Evolutionary conservation across 2,888 invertebrate genomes (phyloP).

Genomic region (Eupithecia subumbrata): DNA sequence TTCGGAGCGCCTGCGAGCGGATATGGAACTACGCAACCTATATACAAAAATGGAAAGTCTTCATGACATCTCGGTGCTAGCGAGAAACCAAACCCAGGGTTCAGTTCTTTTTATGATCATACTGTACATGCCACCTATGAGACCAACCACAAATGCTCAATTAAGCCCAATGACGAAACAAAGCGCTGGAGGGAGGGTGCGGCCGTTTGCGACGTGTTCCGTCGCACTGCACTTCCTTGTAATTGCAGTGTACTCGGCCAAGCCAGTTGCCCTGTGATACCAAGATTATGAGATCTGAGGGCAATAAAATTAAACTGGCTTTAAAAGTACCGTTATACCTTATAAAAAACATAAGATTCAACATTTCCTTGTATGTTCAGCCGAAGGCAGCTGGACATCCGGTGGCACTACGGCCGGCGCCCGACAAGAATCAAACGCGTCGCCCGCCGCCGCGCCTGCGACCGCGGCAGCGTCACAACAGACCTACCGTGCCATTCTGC

Average conservation of each 20-base stretch:
- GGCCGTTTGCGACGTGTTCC: slow-evolving; percentile 17
- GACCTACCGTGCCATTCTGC: slow-evolving; percentile 89
- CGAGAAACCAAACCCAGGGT: background rate
- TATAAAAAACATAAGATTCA: background rate
- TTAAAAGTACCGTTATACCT: background rate
- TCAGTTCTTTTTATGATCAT: background rate
- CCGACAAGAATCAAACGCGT: slow-evolving; percentile 80
- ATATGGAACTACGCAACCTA: background rate
- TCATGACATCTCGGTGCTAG: background rate
- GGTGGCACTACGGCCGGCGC: slow-evolving; percentile 88
- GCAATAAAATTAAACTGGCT: background rate
- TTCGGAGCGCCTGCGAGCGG: background rate
- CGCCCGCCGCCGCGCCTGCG: slow-evolving; percentile 80
- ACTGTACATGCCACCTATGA: background rate
- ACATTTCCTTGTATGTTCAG: slow-evolving; percentile 58
- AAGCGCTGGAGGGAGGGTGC: slow-evolving; percentile 32
- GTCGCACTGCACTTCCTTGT: slow-evolving; percentile 20
- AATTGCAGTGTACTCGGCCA: slow-evolving; percentile 17
- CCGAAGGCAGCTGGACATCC: slow-evolving; percentile 95
- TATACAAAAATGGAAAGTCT: background rate
- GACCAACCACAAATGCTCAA: background rate
- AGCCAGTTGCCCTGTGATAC: slow-evolving; percentile 28
- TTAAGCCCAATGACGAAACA: slow-evolving; percentile 31
- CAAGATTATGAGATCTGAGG: slow-evolving; percentile 38
- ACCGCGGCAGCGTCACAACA: slow-evolving; percentile 83